Evolutionary conservation across 2,888 invertebrate genomes (phyloP).

Genomic region (Globia sparganii): DNA sequence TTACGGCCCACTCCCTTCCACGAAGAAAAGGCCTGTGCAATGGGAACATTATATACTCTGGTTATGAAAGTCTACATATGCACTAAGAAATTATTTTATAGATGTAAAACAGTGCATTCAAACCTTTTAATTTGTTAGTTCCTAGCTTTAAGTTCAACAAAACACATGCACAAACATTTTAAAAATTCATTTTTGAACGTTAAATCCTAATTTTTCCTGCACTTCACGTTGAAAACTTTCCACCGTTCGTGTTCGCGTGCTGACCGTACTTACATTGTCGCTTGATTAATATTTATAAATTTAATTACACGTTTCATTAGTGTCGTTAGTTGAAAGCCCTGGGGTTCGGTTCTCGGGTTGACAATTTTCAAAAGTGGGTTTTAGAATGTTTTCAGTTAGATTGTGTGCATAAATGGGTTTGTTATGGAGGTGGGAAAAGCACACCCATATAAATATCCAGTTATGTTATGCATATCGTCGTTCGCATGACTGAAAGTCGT

Average conservation of each 20-base stretch:
- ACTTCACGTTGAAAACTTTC: slow-evolving; percentile 57
- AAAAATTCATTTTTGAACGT: slow-evolving; percentile 31
- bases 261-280: slow-evolving; percentile 67
- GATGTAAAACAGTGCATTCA: neutral
- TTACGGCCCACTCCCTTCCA: no score
- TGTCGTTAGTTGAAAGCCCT: slow-evolving; percentile 50
- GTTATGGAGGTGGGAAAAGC: neutral
- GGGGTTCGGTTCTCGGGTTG: slow-evolving; percentile 48
- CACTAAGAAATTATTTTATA: neutral
- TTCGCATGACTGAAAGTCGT: no score
- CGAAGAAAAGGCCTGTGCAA: no score
- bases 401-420: neutral
- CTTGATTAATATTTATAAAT: slow-evolving; percentile 85
- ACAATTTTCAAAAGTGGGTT: slow-evolving; percentile 39
- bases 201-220: slow-evolving; percentile 56
- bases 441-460: neutral
- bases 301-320: slow-evolving; percentile 80
- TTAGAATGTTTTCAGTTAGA: slow-evolving; percentile 12
- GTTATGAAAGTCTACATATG: neutral
- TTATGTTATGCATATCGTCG: no score
- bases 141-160: neutral
- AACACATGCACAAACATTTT: slow-evolving; percentile 35
- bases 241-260: slow-evolving; percentile 75
- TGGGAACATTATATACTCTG: neutral
- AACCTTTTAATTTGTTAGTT: slow-evolving; percentile 15